phyloP scores from a whole-genome alignment of 2,888 invertebrate species.

The Reticulitermes lucifugus region DNA sequence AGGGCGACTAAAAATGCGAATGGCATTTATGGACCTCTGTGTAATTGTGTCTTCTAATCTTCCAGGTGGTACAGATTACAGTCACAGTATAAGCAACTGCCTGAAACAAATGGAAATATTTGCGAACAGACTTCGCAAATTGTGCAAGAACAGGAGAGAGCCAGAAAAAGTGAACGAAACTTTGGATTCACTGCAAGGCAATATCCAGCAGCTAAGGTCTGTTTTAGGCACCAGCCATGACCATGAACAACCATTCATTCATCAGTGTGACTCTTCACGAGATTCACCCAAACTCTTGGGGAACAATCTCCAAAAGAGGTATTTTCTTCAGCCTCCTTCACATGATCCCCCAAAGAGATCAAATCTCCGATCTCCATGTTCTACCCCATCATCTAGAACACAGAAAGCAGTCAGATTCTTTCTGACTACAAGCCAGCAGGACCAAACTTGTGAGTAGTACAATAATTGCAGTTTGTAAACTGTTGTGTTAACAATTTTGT shows the following conservation, averaged over 20 bases:
- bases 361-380: slow-evolving; percentile 55
- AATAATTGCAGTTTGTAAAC: background rate
- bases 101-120: slow-evolving; percentile 60
- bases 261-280: background rate
- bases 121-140: slow-evolving; percentile 58
- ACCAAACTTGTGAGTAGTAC: background rate
- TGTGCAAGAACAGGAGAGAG: slow-evolving; percentile 58
- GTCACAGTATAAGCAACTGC: slow-evolving; percentile 58
- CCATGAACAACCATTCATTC: background rate
- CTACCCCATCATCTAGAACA: slow-evolving; percentile 47
- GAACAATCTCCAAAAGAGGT: slow-evolving; percentile 38
- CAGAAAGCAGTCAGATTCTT: slow-evolving; percentile 60
- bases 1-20: no score
- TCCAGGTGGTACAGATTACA: background rate
- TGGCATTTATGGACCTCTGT: no score
- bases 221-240: slow-evolving; percentile 50
- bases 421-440: slow-evolving; percentile 44
- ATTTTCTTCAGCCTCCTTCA: background rate
- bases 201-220: slow-evolving; percentile 56
- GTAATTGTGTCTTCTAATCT: background rate
- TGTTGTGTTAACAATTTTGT: background rate
- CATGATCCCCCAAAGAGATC: slow-evolving; percentile 55
- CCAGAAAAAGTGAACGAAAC: slow-evolving; percentile 55
- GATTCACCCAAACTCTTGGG: slow-evolving; percentile 46
- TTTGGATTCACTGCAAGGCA: slow-evolving; percentile 57